Evolutionary conservation across 2,797 vertebrate species (phyloP), one percentile per base, ranked within the genome.

Genomic region (Sebastiscus tertius): DNA sequence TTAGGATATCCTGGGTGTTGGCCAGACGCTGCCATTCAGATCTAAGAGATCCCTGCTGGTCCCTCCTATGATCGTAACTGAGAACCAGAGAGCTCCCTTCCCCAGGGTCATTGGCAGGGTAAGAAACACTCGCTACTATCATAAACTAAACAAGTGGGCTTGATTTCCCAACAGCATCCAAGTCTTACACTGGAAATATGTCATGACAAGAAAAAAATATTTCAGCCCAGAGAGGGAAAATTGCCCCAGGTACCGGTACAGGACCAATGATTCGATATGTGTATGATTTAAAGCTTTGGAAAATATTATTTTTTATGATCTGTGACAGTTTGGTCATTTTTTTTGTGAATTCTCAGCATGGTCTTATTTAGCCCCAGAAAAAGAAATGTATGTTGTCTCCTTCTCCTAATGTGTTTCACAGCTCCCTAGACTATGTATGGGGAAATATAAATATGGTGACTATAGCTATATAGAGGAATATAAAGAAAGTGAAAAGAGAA

Each of bases 61-160:
- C 27, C 97, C 97, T 59, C 96, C 96, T 0, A 96, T 99, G 92
- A 93, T 96, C 74, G 96, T 99, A 75, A 97, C 97, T 8, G 98
- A 99, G 95, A 99, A 97, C 93, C 97, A 98, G 93, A 96, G 98
- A 87, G 94, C 96, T 24, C 97, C 98, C 0, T 99, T 99, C 71
- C 98, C 98, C 39, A 96, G 95, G 91, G 70, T 82, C 55, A 96
- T 98, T 52, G 98, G 98, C 94, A 97, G 86, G 97, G 98, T 99
- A 96, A 97, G 97, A 60, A 79, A 69, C 31, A 24, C 59, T 56
- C 0, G 0, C 4, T 60, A 18, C 14, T 8, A 0, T 77, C 56
- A 56, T 36, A 10, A 34, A 46, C n/a, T 58, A 39, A 46, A 46
- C 61, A 67, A 18, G 24, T 61, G 22, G 49, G 20, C 49, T 52